Evolutionary conservation across 2,888 invertebrate species (phyloP).

Genomic region (Melolontha melolontha): DNA sequence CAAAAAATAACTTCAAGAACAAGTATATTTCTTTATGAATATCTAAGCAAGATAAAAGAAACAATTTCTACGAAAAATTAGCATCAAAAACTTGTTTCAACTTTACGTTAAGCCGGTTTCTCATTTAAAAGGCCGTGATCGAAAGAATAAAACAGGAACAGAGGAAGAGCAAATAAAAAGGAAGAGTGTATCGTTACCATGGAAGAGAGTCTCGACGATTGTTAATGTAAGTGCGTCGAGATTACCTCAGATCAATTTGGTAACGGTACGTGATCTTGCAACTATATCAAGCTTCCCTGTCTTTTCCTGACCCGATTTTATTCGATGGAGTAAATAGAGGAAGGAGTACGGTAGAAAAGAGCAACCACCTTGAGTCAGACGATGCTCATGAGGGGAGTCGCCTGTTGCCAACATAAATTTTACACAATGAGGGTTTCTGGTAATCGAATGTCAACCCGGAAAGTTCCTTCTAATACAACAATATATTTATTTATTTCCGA

Average conservation of each 20-base stretch:
- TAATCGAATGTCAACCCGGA: constrained; percentile 34
- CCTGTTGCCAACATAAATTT: constrained; percentile 34
- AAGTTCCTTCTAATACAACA: constrained; percentile 17
- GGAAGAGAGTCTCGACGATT: constrained; percentile 6
- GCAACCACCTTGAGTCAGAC: not conserved
- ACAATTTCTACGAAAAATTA: too few species aligned
- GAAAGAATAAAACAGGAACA: constrained; percentile 7
- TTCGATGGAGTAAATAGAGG: constrained; percentile 23
- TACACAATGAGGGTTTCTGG: constrained; percentile 33
- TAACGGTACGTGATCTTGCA: constrained; percentile 35
- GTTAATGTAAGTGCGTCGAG: constrained; percentile 33
- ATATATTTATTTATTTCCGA: constrained; percentile 35
- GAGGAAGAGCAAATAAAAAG: constrained; percentile 22
- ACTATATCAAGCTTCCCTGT: constrained; percentile 24
- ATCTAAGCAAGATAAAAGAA: too few species aligned
- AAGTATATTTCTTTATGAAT: too few species aligned
- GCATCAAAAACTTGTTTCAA: constrained; percentile 2
- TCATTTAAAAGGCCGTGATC: not conserved
- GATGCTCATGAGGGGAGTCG: constrained; percentile 6
- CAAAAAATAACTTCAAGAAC: too few species aligned
- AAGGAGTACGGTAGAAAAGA: constrained; percentile 5
- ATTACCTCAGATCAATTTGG: constrained; percentile 32
- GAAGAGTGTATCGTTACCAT: constrained; percentile 6
- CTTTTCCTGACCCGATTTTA: constrained; percentile 22
- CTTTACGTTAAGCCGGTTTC: not conserved